These are phyloP conservation scores for Rhagonycha lutea DNA, from an alignment of 2,888 invertebrate species.

Conservation along the genomic window DNA sequence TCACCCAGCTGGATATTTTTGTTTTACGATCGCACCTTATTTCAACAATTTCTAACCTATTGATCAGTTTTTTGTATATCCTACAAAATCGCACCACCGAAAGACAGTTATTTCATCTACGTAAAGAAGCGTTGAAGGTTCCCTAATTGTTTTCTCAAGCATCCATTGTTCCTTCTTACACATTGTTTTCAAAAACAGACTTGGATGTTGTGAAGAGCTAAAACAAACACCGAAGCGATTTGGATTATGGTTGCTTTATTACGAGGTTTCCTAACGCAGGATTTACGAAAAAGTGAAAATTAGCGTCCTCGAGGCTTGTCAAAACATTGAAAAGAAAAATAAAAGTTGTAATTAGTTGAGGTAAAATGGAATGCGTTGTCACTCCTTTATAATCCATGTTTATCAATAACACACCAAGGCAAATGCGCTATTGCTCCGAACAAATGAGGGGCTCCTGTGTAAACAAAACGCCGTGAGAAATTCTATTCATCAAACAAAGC, in stretches of 20 bases:
- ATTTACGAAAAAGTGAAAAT: background rate
- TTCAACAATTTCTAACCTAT: background rate
- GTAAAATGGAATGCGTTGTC: conserved; percentile 32
- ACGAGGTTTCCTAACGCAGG: background rate
- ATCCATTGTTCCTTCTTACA: conserved; percentile 35
- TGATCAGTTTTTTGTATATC: background rate
- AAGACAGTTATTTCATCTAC: conserved; percentile 3
- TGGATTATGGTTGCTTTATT: background rate
- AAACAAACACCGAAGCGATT: conserved; percentile 29
- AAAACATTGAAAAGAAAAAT: conserved; percentile 17
- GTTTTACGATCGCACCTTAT: conserved; percentile 23
- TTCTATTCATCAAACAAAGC: conserved; percentile 26
- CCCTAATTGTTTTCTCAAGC: conserved; percentile 32
- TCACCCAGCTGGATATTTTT: conserved; percentile 26
- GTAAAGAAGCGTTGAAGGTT: conserved; percentile 4
- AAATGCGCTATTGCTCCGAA: conserved; percentile 20
- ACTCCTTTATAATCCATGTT: conserved; percentile 43
- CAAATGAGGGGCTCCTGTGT: conserved; percentile 29
- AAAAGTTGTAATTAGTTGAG: conserved; percentile 33
- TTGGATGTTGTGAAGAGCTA: conserved; percentile 31
- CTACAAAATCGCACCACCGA: background rate
- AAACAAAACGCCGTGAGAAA: conserved; percentile 31
- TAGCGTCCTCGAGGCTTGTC: background rate
- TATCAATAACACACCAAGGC: conserved; percentile 39
- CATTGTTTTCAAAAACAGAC: conserved; percentile 39